phyloP scores from a whole-genome alignment of 2,113 vertebrate species.

The Sapayoa aenigma region DNA sequence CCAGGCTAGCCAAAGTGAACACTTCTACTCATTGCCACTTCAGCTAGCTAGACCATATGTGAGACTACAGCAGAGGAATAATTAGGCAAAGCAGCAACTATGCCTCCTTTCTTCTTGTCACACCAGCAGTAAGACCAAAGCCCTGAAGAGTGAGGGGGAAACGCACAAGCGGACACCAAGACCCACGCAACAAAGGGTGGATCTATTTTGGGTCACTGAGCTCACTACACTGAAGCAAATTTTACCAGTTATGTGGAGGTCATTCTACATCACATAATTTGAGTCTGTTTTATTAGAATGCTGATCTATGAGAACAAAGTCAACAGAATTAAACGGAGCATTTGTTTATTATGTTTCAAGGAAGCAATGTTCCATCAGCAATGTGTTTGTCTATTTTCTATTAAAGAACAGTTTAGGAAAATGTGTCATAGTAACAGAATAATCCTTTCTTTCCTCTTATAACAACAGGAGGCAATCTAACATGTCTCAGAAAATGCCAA shows the following conservation, averaged over 20 bases:
- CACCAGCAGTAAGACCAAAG: background rate
- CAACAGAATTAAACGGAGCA: slow-evolving; percentile 16
- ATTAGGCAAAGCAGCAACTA: background rate
- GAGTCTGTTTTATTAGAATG: background rate
- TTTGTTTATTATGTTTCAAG: slow-evolving; percentile 45
- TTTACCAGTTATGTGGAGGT: background rate
- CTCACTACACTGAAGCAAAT: background rate
- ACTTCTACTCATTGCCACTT: background rate
- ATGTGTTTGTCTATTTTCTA: background rate
- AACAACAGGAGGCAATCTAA: slow-evolving; percentile 9
- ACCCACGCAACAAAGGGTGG: background rate
- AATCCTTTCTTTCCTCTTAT: background rate
- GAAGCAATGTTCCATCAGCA: background rate
- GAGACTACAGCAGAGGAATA: background rate
- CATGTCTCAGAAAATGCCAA: slow-evolving; percentile 30
- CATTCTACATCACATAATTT: background rate
- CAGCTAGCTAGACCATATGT: background rate
- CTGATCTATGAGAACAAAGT: slow-evolving; percentile 11
- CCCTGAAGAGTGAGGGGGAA: background rate
- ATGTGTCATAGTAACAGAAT: background rate
- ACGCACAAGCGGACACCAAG: fast-evolving
- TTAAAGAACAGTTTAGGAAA: slow-evolving; percentile 13
- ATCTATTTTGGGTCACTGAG: background rate
- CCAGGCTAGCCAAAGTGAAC: background rate
- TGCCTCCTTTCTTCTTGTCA: background rate